Percentiles rank a stretch among this genome's conserved stretches.
These are phyloP conservation scores for Atractosteus spatula DNA, from an alignment of 2,113 vertebrate species.

Conservation along the genomic window DNA sequence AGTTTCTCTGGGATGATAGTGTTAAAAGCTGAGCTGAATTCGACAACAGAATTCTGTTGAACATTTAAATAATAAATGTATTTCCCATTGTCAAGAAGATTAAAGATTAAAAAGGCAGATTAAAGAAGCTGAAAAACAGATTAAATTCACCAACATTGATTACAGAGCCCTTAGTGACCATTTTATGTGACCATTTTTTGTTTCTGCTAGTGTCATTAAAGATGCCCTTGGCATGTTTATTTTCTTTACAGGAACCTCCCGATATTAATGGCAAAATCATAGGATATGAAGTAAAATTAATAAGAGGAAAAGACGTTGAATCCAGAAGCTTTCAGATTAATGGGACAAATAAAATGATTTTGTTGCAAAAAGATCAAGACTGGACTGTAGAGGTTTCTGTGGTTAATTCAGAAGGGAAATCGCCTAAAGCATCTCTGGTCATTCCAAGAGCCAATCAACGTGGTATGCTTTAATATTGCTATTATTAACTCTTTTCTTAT, in stretches of 20 bases:
- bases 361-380: slow-evolving; percentile 45
- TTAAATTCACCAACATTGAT: too few relatives aligned
- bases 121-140: too few relatives aligned
- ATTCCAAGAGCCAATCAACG: slow-evolving; percentile 48
- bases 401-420: slow-evolving; percentile 68
- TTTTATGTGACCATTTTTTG: background rate
- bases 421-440: slow-evolving; percentile 56
- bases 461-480: slow-evolving; percentile 28
- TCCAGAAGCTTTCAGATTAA: slow-evolving; percentile 36
- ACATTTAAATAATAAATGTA: too few relatives aligned
- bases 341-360: slow-evolving; percentile 42
- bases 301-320: slow-evolving; percentile 3
- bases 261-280: slow-evolving; percentile 70
- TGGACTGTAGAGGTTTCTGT: slow-evolving; percentile 57
- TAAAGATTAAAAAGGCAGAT: too few relatives aligned
- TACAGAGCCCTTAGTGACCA: too few relatives aligned
- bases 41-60: too few relatives aligned
- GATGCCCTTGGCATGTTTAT: background rate
- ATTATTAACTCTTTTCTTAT: background rate
- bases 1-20: too few relatives aligned
- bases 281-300: slow-evolving; percentile 64
- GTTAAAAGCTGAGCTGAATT: too few relatives aligned
- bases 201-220: background rate
- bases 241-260: slow-evolving; percentile 45
- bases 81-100: too few relatives aligned